These are phyloP conservation scores for Heliopora coerulea DNA, from an alignment of 92 coral and sea anemone species.

Conservation along the genomic window DNA sequence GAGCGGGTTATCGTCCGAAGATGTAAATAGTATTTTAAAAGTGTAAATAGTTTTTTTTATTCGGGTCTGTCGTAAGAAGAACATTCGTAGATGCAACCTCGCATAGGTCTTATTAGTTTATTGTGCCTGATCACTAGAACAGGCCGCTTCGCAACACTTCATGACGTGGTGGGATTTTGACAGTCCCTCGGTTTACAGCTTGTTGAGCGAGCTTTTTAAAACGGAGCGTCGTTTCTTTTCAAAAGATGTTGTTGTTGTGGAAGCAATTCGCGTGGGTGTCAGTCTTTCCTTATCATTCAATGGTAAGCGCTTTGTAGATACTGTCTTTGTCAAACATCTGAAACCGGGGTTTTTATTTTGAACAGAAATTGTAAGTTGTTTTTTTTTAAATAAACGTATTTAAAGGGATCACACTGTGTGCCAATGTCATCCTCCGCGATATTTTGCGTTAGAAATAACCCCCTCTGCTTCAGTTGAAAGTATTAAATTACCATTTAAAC, in stretches of 20 bases:
- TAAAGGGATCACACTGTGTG: background rate
- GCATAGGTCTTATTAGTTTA: background rate
- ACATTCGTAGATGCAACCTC: background rate
- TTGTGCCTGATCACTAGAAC: background rate
- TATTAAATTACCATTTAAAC: background rate
- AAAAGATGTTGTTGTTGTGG: constrained; percentile 12
- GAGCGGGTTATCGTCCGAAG: background rate
- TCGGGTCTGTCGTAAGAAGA: background rate
- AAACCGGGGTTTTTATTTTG: constrained; percentile 37
- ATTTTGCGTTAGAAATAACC: background rate
- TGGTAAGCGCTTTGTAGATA: background rate
- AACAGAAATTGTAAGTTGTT: constrained; percentile 12
- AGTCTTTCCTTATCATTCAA: background rate
- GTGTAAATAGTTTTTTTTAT: constrained; percentile 33
- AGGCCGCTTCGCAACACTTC: no score
- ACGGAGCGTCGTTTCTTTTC: background rate
- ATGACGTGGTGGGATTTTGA: constrained; percentile 13
- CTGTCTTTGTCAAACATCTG: background rate
- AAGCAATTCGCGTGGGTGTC: background rate
- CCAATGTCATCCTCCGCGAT: background rate
- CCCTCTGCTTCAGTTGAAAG: background rate
- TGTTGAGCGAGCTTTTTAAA: constrained; percentile 14
- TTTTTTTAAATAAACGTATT: background rate
- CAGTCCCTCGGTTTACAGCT: constrained; percentile 4
- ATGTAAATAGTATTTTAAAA: constrained; percentile 27